Base-by-base conservation (phyloP, 2,888 invertebrate species). In the Aromia moschata region DNA sequence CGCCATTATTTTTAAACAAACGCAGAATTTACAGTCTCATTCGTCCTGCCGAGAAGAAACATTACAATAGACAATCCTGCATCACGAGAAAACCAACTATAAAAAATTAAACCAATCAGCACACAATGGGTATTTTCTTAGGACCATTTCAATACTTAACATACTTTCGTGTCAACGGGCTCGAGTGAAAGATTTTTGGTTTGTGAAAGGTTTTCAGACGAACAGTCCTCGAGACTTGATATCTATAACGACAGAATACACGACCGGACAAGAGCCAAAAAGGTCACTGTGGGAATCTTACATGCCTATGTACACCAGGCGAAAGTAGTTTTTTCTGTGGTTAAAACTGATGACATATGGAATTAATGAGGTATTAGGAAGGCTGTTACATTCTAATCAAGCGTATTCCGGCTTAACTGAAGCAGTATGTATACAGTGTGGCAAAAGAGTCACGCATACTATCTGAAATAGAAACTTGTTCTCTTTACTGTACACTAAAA, bases 121-220 rank as follows among this genome's bases (percentile, higher is more conserved):
- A 9, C 12, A 49, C 46, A 46, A 36, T 46, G 17, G 41, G 17
- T 17, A 16, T 11, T 46, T 14, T n/a, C 12, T 37, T 11, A 9
- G 7, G n/a, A 7, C 3, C 20, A 15, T 14, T 4, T 7, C 5
- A 11, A 47, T 18, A 37, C 36, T 47, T 47, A 47, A 49, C 49
- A 49, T 49, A 49, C 49, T 49, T 49, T 38, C 49, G n/a, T 49
- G 11, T 18, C 17, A 36, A 10, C 18, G 17, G 9, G 7, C 5
- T 7, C 14, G 7, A 38, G 49, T 49, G 49, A 49, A 49, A 49
- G 49, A 49, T 38, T 49, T 38, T 38, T 37, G 25, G 25, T 25
- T 12, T 49, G 49, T 49, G 49, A 49, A 49, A 49, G 49, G 49
- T 38, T 12, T 25, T 11, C 25, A 25, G 38, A 25, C 20, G 33